Evolutionary conservation across 2,888 invertebrate genomes (phyloP).

Genomic region (Pandemis cinnamomeana): DNA sequence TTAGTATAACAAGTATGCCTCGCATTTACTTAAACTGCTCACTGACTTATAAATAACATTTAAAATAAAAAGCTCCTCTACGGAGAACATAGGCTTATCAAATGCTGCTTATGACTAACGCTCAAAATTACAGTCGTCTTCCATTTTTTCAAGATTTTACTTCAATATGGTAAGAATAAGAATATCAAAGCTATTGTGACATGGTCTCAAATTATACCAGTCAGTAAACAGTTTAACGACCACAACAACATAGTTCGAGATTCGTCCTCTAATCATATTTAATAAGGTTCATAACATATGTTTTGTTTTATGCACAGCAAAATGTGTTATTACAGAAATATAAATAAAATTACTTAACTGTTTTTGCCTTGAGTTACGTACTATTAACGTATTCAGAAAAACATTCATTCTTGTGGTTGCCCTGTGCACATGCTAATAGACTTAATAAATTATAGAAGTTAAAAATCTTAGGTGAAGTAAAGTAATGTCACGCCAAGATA

Average conservation of each 20-base stretch:
- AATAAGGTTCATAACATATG: conserved; percentile 16
- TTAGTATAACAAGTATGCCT: conserved; percentile 36
- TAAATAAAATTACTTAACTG: conserved; percentile 16
- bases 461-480: not conserved
- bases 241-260: conserved; percentile 59
- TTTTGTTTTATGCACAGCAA: conserved; percentile 23
- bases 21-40: conserved; percentile 21
- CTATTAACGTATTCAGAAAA: not conserved
- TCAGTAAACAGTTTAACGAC: conserved; percentile 47
- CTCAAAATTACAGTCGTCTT: not conserved
- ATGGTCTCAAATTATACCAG: conserved; percentile 22
- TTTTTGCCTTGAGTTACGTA: conserved; percentile 14
- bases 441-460: conserved; percentile 13
- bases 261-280: conserved; percentile 54
- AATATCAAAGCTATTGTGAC: conserved; percentile 3
- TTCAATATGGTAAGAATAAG: not conserved
- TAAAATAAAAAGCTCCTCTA: not conserved
- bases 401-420: conserved; percentile 11
- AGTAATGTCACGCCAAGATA: not conserved
- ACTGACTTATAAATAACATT: conserved; percentile 11
- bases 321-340: conserved; percentile 20
- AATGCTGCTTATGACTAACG: not conserved
- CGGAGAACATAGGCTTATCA: not conserved
- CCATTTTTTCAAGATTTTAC: not conserved
- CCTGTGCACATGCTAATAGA: conserved; percentile 13